Evolutionary conservation across 2,888 invertebrate species (phyloP), one percentile per base, ranked within the genome.

Genomic region (Heliconius ismenius): DNA sequence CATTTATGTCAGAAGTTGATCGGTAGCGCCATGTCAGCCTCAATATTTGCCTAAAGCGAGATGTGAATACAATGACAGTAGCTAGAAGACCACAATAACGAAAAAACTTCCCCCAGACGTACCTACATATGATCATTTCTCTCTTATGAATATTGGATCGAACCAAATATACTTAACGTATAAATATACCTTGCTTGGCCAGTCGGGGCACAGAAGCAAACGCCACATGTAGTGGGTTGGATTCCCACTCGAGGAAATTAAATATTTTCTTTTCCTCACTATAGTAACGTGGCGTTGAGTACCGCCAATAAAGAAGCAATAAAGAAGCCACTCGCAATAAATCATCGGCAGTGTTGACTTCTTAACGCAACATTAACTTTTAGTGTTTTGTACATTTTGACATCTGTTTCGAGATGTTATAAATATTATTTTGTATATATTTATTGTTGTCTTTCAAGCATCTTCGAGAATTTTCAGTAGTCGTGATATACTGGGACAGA

Each of bases 71-170:
- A 3, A 43, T 24, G 39, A 62, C 62, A 62, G 18, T 39, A 73
- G 39, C 73, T 18, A 39, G 62, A 62, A 36, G 24, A 39, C 4
- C n/a, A 39, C 24, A 36, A 36, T 39, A 62, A 78, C 77, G 85
- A 89, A 91, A 89, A 91, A 91, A 87, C 85, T 89, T 88, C 86
- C 83, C 80, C 79, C 70, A 78, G 86, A 89, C 85, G 89, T 89
- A 90, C 89, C 88, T 88, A 88, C 90, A 87, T n/a, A n/a, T n/a
- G n/a, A 80, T 81, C 84, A 86, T 88, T 90, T 89, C 90, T 87
- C 75, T 77, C 79, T 77, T 79, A 78, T 83, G 81, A 82, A 83
- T 81, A 82, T 80, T 82, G 81, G 79, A 82, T 79, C 78, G 75
- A 79, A 75, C 69, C 74, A 72, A 39, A 75, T 26, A 62, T n/a